These are phyloP conservation scores for Puntigrus tetrazona DNA, from an alignment of 2,113 vertebrate species.

Conservation along the genomic window DNA sequence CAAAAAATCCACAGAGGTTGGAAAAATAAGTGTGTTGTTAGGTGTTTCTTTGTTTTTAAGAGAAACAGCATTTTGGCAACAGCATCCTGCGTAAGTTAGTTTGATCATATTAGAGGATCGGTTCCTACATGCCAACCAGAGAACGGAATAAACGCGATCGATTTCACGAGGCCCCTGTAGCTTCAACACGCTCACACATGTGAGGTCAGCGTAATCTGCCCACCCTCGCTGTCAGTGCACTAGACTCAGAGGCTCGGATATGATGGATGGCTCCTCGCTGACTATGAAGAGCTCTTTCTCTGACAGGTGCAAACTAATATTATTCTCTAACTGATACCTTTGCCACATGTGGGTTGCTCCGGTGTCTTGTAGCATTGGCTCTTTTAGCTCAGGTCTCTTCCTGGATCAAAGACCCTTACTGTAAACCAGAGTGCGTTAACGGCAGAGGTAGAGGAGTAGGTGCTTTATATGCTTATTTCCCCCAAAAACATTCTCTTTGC, in stretches of 20 bases:
- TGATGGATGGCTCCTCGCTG: slow-evolving; percentile 49
- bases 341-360: not conserved
- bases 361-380: not conserved
- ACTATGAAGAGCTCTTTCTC: not conserved
- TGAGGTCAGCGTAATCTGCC: slow-evolving; percentile 30
- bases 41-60: not conserved
- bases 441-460: slow-evolving; percentile 15
- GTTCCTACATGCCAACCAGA: slow-evolving; percentile 35
- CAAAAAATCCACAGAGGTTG: too few relatives aligned
- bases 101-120: slow-evolving; percentile 40
- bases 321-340: slow-evolving; percentile 39
- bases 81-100: slow-evolving; percentile 27
- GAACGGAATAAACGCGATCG: slow-evolving; percentile 39
- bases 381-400: slow-evolving; percentile 8
- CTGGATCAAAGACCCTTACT: slow-evolving; percentile 29
- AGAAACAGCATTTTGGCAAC: not conserved
- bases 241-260: slow-evolving; percentile 42
- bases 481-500: not conserved
- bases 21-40: not conserved
- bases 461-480: not conserved
- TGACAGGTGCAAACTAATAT: slow-evolving; percentile 49
- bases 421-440: slow-evolving; percentile 36
- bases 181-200: slow-evolving; percentile 17
- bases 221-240: slow-evolving; percentile 16
- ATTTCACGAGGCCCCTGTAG: slow-evolving; percentile 32